A percentile compares a stretch with the other conserved stretches of the same genome.
These are phyloP conservation scores for Girardinichthys multiradiatus DNA, from an alignment of 2,113 vertebrate species.

Conservation along the genomic window DNA sequence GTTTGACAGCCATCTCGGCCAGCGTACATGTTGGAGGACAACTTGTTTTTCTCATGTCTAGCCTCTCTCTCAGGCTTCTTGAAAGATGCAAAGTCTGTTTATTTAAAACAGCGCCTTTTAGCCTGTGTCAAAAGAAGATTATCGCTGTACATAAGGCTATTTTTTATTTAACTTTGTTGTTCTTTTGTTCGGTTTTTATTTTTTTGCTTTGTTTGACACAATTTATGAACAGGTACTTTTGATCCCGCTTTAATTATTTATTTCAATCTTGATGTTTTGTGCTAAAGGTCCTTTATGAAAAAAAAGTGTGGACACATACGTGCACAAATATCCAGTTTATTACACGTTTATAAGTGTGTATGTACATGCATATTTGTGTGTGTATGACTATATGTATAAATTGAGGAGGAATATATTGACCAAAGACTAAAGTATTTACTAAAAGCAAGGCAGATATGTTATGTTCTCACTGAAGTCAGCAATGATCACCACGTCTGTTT, in stretches of 20 bases:
- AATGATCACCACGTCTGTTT: constrained; percentile 54
- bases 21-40: constrained; percentile 67
- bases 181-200: constrained; percentile 44
- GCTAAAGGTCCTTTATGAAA: constrained; percentile 81
- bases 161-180: constrained; percentile 69
- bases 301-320: constrained; percentile 74
- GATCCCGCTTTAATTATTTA: constrained; percentile 79
- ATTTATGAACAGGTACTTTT: constrained; percentile 81
- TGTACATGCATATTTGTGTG: constrained; percentile 80
- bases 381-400: constrained; percentile 79
- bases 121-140: constrained; percentile 81
- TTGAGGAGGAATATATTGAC: constrained; percentile 79
- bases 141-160: constrained; percentile 82
- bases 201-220: constrained; percentile 68
- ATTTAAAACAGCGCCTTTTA: constrained; percentile 84
- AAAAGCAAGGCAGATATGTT: constrained; percentile 74
- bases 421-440: constrained; percentile 84
- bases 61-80: constrained; percentile 83
- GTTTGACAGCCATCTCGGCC: constrained; percentile 56
- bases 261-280: constrained; percentile 79
- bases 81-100: constrained; percentile 85
- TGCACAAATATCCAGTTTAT: constrained; percentile 81
- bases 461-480: constrained; percentile 66
- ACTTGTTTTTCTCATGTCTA: constrained; percentile 77
- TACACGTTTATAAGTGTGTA: constrained; percentile 77